Evolutionary conservation across 2,888 invertebrate genomes (phyloP).

Genomic region (Drosophila melanosoma): DNA sequence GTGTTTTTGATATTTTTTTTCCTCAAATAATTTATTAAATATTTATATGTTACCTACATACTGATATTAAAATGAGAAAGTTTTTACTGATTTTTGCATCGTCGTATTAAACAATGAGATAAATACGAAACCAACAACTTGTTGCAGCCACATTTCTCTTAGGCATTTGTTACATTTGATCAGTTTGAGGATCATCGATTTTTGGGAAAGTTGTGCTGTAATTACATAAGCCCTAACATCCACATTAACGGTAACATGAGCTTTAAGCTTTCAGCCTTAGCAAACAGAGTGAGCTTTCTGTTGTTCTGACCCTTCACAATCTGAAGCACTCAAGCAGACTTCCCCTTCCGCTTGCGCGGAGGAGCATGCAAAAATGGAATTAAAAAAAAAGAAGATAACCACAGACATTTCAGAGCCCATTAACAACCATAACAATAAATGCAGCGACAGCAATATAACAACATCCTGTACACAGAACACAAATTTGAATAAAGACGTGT

Average conservation of each 20-base stretch:
- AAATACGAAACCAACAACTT: background rate
- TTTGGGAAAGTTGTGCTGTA: background rate
- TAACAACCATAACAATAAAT: constrained; percentile 13
- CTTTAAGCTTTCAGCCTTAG: background rate
- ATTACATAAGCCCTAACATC: constrained; percentile 12
- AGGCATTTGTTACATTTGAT: background rate
- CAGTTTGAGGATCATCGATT: constrained; percentile 1
- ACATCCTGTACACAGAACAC: background rate
- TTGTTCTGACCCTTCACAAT: constrained; percentile 38
- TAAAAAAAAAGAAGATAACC: constrained; percentile 10
- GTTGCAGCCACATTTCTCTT: background rate
- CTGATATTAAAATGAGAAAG: constrained; percentile 48
- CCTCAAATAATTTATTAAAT: constrained; percentile 33
- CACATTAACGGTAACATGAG: background rate
- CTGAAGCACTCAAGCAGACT: constrained; percentile 67
- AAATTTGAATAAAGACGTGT: background rate
- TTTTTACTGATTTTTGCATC: constrained; percentile 5
- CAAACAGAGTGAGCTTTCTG: background rate
- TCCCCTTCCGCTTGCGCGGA: constrained; percentile 70
- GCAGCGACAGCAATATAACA: constrained; percentile 20
- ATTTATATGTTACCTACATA: constrained; percentile 22
- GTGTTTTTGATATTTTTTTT: constrained; percentile 6
- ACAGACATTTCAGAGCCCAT: constrained; percentile 16
- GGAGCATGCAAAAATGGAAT: constrained; percentile 47
- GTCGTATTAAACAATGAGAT: background rate